phyloP scores from a whole-genome alignment of 2,888 invertebrate genomes.

The Paralinhomoeus sp. region DNA sequence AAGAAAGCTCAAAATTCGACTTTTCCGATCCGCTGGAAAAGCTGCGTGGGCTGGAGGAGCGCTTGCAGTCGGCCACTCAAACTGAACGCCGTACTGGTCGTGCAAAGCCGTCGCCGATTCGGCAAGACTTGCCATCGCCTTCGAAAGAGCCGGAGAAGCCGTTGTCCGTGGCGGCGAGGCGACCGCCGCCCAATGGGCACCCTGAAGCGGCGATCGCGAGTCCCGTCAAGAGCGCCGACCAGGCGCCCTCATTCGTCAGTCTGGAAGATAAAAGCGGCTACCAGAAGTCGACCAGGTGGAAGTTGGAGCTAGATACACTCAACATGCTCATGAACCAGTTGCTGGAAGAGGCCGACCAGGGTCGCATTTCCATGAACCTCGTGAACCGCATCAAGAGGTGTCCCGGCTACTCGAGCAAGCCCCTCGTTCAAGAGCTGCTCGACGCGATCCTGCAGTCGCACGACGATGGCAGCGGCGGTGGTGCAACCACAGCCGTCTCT shows the following conservation, averaged over 20 bases:
- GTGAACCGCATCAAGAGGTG: constrained; percentile 1
- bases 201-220: not conserved
- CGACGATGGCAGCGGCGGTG: too few relatives aligned
- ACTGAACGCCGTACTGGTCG: too few relatives aligned
- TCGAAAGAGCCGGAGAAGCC: not conserved
- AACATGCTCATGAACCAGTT: constrained; percentile 5
- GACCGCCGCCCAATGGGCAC: not conserved
- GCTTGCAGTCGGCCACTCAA: constrained; percentile 9
- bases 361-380: not conserved
- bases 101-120: not conserved
- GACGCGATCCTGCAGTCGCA: not conserved
- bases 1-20: not conserved
- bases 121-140: too few relatives aligned
- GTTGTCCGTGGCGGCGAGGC: too few relatives aligned
- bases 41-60: constrained; percentile 18
- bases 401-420: not conserved
- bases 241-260: too few relatives aligned
- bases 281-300: too few relatives aligned
- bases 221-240: not conserved
- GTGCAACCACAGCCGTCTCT: too few relatives aligned
- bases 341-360: constrained; percentile 4
- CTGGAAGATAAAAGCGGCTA: not conserved
- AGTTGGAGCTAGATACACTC: not conserved
- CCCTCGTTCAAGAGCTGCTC: constrained; percentile 5
- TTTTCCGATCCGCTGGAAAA: constrained; percentile 19